Base-by-base conservation (phyloP, 2,113 vertebrate genomes). In the Scytalopus superciliaris region DNA sequence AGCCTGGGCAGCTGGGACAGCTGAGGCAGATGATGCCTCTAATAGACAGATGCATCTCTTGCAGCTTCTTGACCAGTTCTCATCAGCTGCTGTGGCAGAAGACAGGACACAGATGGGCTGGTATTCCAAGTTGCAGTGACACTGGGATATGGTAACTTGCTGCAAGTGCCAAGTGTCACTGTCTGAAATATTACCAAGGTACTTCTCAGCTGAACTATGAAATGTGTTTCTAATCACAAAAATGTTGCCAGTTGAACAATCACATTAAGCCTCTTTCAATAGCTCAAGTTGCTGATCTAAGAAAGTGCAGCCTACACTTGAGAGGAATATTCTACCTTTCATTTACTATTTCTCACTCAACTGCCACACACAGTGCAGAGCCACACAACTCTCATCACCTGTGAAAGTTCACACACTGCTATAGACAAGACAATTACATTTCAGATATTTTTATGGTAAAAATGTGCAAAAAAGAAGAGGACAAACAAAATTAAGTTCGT, bases 251-350 rank as follows among this genome's bases (percentile, higher is more conserved):
- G 14, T 19, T 39, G 56, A 93, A 70, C 56, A 67, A 24, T 3
- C 30, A 56, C 63, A 60, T 7, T 19, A 21, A 91, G 47, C 30
- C 12, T 39, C 42, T 63, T 67, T 56, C 60, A 78, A 31, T 5
- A 67, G 68, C 44, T 42, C 1, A 2, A 74, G 59, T 0, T 39
- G 69, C 42, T 56, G 33, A 67, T 16, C 35, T 63, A 59, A 67
- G 45, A 67, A 70, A 78, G 27, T 0, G 0, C 1, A 75, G 35
- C 37, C 44, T 37, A 9, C 33, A 27, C 12, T 15, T 17, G 12
- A 78, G 62, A 72, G 56, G 57, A 84, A 28, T 30, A n/a, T 39
- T 63, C 31, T 35, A 55, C 30, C 44, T 68, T 10, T 28, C 15
- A 17, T 42, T 59, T 75, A 50, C 52, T 11, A 14, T 37, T 81